These are phyloP conservation scores for Thaleichthys pacificus DNA, from an alignment of 2,797 vertebrate genomes.

Conservation along the genomic window DNA sequence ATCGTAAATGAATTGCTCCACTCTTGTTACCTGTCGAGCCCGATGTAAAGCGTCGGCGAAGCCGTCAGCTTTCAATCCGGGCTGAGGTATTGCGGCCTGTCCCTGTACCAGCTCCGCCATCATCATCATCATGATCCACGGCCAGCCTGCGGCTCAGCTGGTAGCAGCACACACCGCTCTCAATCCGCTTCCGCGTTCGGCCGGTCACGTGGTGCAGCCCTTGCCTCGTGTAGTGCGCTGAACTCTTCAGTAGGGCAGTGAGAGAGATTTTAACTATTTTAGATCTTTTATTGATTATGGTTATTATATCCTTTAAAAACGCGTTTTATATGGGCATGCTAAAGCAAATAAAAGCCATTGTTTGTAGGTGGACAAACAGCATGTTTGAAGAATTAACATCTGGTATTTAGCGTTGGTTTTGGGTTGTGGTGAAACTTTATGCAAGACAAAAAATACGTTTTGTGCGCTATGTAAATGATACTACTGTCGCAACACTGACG, in stretches of 20 bases:
- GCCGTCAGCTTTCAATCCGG: slow-evolving; percentile 88
- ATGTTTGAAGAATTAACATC: background rate
- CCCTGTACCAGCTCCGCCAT: slow-evolving; percentile 96
- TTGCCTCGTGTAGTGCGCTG: background rate
- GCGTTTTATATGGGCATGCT: too few relatives aligned
- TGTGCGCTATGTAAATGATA: background rate
- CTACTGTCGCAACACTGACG: background rate
- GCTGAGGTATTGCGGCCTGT: slow-evolving; percentile 85
- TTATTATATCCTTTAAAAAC: too few relatives aligned
- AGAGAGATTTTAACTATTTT: background rate
- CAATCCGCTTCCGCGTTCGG: slow-evolving; percentile 65
- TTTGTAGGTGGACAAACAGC: too few relatives aligned
- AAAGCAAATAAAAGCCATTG: too few relatives aligned
- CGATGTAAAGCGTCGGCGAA: slow-evolving; percentile 89
- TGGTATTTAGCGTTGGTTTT: background rate
- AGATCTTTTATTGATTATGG: background rate
- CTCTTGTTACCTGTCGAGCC: slow-evolving; percentile 85
- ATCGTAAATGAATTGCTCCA: slow-evolving; percentile 33
- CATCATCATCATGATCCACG: slow-evolving; percentile 57
- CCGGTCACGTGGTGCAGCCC: slow-evolving; percentile 55
- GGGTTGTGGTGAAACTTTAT: background rate
- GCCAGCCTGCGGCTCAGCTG: slow-evolving; percentile 61
- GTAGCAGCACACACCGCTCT: slow-evolving; percentile 36
- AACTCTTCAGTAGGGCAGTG: background rate
- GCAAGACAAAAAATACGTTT: background rate